Evolutionary conservation across 2,113 vertebrate genomes (phyloP), one percentile per base, ranked within the genome.

Genomic region (Plecotus auritus): DNA sequence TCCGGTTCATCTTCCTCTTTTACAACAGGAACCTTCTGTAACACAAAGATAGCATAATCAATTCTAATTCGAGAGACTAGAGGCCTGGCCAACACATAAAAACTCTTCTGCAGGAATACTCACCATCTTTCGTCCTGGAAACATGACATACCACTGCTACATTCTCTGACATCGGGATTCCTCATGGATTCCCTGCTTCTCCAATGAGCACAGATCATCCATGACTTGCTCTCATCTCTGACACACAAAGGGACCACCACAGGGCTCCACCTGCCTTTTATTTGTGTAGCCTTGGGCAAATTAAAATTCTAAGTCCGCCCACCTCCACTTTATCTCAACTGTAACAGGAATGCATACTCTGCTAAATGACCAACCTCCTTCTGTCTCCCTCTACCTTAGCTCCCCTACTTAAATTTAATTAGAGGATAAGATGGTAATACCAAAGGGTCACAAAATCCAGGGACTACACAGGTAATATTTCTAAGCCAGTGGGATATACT

Each of bases 1-100:
- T 99, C 99, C 0, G 99, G 99, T 93, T 99, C 99, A 13, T 99
- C 99, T 90, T 99, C 99, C 2, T 99, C 99, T 96, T 99, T 99
- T 83, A 99, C 98, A 95, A 98, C 98, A 32, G 99, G 99, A 26
- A 98, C 98, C 98, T 99, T 99, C 99, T 99, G 90, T 26, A 97
- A 96, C 73, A 97, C 3, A 98, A 13, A 94, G 85, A 90, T 94
- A 32, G 1, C 23, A 54, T 17, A 88, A 54, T 95, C 47, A 85
- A 89, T 20, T n/a, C 32, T 37, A 45, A 49, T 6, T 37, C 9
- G 10, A 83, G 18, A 85, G 13, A 74, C 20, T 1, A 12, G 13
- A 83, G n/a, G 11, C 13, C 32, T 14, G 88, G 18, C 2, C 22
- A 81, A 51, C n/a, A 20, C 0, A 83, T 22, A 17, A 54, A 86